Evolutionary conservation across 2,113 vertebrate genomes (phyloP).

Genomic region (Lepus americanus): DNA sequence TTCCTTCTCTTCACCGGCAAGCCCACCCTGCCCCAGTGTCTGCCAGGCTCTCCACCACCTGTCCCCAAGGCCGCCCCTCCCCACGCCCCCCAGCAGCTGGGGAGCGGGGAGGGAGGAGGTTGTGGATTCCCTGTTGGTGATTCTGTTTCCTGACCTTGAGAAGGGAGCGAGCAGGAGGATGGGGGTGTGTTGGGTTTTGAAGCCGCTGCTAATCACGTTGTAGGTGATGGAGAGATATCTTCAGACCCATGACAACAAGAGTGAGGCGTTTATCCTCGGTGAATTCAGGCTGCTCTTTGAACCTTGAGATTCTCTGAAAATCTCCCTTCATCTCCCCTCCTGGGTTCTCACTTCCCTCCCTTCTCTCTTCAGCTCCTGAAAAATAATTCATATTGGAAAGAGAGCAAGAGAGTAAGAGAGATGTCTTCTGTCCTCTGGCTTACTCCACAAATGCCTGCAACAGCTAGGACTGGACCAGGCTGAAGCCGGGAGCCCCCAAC

Average conservation of each 20-base stretch:
- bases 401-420: no score
- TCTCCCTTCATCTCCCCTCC: background rate
- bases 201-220: background rate
- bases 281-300: background rate
- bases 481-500: no score
- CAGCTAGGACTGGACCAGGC: no score
- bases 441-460: no score
- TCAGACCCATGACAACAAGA: background rate
- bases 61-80: background rate
- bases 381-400: no score
- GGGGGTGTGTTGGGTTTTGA: background rate
- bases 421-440: no score
- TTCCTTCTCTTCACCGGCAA: background rate
- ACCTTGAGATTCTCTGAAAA: background rate
- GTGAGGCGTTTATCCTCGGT: background rate
- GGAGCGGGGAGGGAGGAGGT: no score
- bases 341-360: no score
- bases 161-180: background rate
- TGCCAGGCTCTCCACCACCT: accelerated
- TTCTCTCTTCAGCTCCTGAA: background rate
- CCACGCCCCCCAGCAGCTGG: no score
- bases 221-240: background rate
- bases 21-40: no score
- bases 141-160: background rate
- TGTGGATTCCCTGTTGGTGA: background rate